phyloP scores from a whole-genome alignment of 2,797 vertebrate species.

The Pogoniulus pusillus region DNA sequence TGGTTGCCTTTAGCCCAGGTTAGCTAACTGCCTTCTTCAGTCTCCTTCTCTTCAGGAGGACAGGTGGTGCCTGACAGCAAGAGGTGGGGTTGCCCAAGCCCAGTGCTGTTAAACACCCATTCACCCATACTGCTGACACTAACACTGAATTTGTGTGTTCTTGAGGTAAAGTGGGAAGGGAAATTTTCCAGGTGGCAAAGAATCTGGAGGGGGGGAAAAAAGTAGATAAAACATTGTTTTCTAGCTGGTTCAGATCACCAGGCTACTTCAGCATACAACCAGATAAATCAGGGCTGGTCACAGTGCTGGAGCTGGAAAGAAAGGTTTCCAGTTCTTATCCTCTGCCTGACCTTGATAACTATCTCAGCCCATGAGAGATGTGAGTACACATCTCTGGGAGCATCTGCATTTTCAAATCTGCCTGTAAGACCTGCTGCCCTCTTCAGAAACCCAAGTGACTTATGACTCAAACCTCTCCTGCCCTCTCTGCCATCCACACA shows the following conservation, averaged over 20 bases:
- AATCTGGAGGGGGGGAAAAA: neutral
- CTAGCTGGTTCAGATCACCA: neutral
- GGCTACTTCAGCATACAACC: neutral
- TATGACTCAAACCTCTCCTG: neutral
- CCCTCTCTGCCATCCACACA: neutral
- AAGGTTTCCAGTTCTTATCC: neutral
- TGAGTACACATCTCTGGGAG: accelerated
- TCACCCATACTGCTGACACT: neutral
- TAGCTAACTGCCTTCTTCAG: neutral
- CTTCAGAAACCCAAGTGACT: neutral
- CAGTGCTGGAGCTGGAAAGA: neutral
- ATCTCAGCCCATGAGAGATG: neutral
- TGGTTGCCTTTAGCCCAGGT: neutral
- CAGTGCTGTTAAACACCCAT: neutral
- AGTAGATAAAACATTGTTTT: neutral
- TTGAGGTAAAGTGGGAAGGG: neutral
- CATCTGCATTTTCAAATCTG: neutral
- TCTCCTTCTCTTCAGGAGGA: neutral
- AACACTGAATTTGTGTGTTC: neutral
- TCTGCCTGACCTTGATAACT: neutral
- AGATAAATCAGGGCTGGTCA: neutral
- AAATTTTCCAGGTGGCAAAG: constrained; percentile 5
- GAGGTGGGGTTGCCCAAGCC: neutral
- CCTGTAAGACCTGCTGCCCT: neutral
- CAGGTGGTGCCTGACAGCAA: neutral